Conservation (phyloP, 2,113 vertebrate species). For the Elaphurus davidianus region DNA sequence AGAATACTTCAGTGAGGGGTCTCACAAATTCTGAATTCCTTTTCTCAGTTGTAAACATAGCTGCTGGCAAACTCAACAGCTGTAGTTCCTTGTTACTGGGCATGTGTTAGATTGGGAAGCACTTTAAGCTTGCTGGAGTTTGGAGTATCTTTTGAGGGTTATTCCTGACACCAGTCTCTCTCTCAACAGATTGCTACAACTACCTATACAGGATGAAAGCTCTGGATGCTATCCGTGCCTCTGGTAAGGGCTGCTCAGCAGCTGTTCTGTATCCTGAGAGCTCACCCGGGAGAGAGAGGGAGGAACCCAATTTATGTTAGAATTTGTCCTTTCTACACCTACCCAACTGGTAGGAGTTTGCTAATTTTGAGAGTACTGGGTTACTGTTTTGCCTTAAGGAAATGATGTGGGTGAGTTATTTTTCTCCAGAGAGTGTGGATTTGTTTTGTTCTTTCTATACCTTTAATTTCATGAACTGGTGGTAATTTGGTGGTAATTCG, state of each 20-base stretch:
- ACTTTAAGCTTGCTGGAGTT: neutral
- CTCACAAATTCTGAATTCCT: neutral
- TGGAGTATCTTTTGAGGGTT: neutral
- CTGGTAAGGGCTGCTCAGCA: slow-evolving; percentile 78
- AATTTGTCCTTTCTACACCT: neutral
- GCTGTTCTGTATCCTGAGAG: neutral
- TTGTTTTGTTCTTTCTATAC: neutral
- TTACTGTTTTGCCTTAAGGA: neutral
- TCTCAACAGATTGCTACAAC: slow-evolving; percentile 86
- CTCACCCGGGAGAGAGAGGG: neutral
- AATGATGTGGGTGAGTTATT: neutral
- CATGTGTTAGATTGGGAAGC: neutral
- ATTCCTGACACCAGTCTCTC: neutral
- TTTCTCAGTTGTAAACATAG: neutral
- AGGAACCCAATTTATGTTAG: neutral
- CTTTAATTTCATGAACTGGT: neutral
- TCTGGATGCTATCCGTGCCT: slow-evolving; percentile 91
- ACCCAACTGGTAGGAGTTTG: neutral
- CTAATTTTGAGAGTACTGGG: neutral
- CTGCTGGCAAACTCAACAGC: neutral
- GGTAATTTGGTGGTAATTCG: neutral
- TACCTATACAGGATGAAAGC: slow-evolving; percentile 96
- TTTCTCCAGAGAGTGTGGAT: neutral
- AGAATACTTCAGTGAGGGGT: neutral
- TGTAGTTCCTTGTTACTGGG: neutral